A percentile compares a stretch with the other conserved stretches of the same genome.
These are phyloP conservation scores for Sciurus niger DNA, from an alignment of 2,113 vertebrate species.

Conservation along the genomic window DNA sequence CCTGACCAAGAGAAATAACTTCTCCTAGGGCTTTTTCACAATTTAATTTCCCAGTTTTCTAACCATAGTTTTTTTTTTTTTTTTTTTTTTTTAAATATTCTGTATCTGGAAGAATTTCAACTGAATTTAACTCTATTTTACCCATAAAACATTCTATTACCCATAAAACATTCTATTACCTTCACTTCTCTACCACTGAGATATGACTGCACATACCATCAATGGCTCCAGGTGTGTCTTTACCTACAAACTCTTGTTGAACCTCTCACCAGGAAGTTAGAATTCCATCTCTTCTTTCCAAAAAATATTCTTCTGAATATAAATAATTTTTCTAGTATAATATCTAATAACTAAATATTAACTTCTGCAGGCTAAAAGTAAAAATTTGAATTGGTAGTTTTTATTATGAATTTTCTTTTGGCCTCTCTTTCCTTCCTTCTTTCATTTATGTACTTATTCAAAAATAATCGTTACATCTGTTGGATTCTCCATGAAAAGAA, in stretches of 20 bases:
- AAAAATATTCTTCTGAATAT: neutral
- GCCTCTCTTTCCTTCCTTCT: neutral
- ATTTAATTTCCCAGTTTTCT: neutral
- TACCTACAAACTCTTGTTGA: neutral
- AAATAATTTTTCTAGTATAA: neutral
- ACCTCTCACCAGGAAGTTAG: neutral
- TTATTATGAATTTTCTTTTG: neutral
- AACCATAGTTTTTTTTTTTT: neutral
- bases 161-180: neutral
- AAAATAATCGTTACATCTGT: neutral
- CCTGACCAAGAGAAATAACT: accelerated
- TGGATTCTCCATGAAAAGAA: neutral
- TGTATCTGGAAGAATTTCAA: neutral
- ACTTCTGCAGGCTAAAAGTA: neutral
- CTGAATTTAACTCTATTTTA: neutral
- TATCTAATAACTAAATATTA: neutral
- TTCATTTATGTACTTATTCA: neutral
- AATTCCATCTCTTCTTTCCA: neutral
- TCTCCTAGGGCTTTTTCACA: neutral
- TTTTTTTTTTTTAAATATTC: neutral
- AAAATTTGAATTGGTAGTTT: neutral
- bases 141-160: neutral
- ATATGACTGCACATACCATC: no score
- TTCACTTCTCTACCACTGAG: neutral
- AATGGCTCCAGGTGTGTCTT: neutral